Base-by-base conservation (phyloP, 2,113 vertebrate genomes). In the Piprites chloris region DNA sequence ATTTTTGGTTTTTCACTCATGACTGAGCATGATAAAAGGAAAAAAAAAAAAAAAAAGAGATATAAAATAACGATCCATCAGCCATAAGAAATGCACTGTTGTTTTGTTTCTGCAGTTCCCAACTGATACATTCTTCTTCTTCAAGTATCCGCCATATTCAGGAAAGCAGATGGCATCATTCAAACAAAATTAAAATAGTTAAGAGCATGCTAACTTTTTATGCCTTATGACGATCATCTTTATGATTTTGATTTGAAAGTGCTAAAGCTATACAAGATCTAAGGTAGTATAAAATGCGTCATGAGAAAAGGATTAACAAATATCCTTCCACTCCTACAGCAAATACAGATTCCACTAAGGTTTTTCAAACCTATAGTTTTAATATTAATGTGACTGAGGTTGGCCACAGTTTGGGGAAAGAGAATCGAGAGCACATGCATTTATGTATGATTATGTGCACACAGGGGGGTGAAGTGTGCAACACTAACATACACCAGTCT, bases 161-260 rank as follows among this genome's bases (percentile, higher is more conserved):
- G 89, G 71, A 96, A 96, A 94, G 82, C 85, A 96, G 95, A 93
- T 95, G 95, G 87, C 87, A 95, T 72, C 82, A 86, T 90, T 93
- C 92, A 94, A 90, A 80, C 59, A 80, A 93, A 96, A 94, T 91
- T 86, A 91, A 95, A 93, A 94, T 35, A 95, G 92, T 59, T 78
- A 93, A 86, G 41, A 78, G 75, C 35, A 66, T 26, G 87, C 63
- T 96, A 95, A 96, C 30, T 83, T 91, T 96, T 88, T 77, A 95
- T 80, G 78, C 46, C 44, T 90, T 90, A 52, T 46, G 82, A 91
- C 2, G 8, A 96, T 83, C 47, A 56, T 75, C 67, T 74, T 92
- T 63, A 91, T 50, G 82, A 71, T 88, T 95, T 86, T 86, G 79
- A 86, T 88, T 94, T 0, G 0, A 61, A 85, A 92, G 79, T 77